phyloP scores from a whole-genome alignment of 2,113 vertebrate genomes.

The Microtus pennsylvanicus region DNA sequence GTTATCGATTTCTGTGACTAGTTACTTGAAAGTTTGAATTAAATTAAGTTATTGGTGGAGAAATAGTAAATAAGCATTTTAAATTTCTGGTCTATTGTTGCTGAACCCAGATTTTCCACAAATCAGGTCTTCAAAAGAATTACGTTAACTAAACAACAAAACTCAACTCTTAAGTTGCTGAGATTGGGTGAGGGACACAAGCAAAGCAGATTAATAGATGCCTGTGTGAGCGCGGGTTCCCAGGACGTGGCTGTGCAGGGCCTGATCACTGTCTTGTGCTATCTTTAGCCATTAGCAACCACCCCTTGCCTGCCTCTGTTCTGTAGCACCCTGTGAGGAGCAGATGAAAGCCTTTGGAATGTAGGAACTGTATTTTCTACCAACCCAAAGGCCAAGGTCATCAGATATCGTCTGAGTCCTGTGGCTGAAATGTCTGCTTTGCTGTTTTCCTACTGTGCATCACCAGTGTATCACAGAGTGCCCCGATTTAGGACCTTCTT shows the following conservation, averaged over 20 bases:
- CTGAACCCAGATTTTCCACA: constrained; percentile 37
- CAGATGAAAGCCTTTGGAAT: neutral
- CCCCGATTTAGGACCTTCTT: neutral
- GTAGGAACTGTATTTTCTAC: neutral
- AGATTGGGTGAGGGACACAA: constrained; percentile 1
- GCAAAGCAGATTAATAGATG: neutral
- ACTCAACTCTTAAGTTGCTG: neutral
- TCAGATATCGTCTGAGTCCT: neutral
- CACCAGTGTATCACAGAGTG: neutral
- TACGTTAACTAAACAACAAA: neutral
- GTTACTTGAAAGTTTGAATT: constrained; percentile 26
- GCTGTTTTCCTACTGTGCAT: neutral
- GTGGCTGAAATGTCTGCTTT: neutral
- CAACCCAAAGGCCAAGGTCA: neutral
- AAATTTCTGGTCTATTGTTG: neutral
- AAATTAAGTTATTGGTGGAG: neutral
- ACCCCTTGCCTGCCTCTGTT: neutral
- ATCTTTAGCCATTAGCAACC: neutral
- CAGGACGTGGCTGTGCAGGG: too few relatives aligned
- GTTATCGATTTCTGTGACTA: neutral
- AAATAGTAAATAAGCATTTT: constrained; percentile 37
- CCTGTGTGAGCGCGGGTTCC: neutral
- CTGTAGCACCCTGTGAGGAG: neutral
- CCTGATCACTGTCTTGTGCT: neutral
- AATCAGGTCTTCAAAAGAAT: constrained; percentile 39